Evolutionary conservation across 2,797 vertebrate genomes (phyloP).

Genomic region (Sternarchorhynchus goeldii): DNA sequence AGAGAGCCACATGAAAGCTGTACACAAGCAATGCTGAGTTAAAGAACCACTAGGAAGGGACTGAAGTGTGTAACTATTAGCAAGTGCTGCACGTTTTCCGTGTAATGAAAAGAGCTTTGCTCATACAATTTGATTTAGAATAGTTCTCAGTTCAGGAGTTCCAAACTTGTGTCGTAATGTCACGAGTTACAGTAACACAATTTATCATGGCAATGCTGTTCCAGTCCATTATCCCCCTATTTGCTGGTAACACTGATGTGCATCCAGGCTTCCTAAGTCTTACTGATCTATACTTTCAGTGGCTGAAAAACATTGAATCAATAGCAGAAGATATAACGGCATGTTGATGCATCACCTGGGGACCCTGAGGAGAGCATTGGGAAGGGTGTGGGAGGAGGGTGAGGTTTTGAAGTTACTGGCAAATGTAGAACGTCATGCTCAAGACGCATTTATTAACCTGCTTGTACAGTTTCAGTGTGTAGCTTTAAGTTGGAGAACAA

Average conservation of each 20-base stretch:
- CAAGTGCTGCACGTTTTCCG: neutral
- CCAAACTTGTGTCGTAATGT: neutral
- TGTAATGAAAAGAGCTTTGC: neutral
- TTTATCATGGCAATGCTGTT: slow-evolving; percentile 28
- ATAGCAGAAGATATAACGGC: slow-evolving; percentile 24
- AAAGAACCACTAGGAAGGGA: neutral
- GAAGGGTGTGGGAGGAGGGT: neutral
- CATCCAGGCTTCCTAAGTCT: slow-evolving; percentile 31
- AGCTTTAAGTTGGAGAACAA: too few relatives aligned
- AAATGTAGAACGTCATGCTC: too few relatives aligned
- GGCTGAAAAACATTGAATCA: slow-evolving; percentile 6
- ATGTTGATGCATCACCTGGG: neutral
- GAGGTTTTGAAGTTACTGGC: too few relatives aligned
- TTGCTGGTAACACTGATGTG: slow-evolving; percentile 42
- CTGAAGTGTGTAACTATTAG: neutral
- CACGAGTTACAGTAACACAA: neutral
- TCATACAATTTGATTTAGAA: neutral
- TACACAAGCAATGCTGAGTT: neutral
- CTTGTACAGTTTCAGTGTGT: too few relatives aligned
- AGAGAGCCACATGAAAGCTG: neutral
- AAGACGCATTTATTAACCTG: too few relatives aligned
- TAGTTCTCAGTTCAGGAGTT: neutral
- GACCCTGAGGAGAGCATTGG: neutral
- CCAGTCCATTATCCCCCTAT: slow-evolving; percentile 54
- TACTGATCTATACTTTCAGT: neutral